These are phyloP conservation scores for Steinernema khuongi DNA, from an alignment of 1,140 invertebrate genomes.

Conservation along the genomic window DNA sequence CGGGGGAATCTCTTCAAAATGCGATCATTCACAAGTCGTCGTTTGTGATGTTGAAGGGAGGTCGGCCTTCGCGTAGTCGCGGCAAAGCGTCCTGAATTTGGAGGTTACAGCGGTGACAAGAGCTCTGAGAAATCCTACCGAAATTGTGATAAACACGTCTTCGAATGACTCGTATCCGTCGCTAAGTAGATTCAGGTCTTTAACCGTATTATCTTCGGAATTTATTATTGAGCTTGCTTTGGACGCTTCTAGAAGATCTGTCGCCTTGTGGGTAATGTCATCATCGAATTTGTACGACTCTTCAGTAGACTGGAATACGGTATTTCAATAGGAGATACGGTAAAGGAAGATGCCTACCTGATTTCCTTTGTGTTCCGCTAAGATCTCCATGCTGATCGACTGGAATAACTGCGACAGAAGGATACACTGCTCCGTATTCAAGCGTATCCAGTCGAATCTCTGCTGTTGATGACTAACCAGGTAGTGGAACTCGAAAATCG, in stretches of 20 bases:
- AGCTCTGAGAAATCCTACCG: slow-evolving; percentile 12
- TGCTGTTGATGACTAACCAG: slow-evolving; percentile 29
- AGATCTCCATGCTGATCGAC: slow-evolving; percentile 31
- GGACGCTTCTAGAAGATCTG: slow-evolving; percentile 13
- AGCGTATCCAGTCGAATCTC: slow-evolving; percentile 34
- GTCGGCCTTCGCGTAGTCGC: slow-evolving; percentile 11
- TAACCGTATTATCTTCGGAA: slow-evolving; percentile 11
- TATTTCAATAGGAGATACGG: background rate
- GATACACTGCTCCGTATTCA: slow-evolving; percentile 34
- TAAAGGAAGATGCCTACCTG: slow-evolving; percentile 10
- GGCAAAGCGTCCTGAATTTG: slow-evolving; percentile 24
- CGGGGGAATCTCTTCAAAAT: background rate
- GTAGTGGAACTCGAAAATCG: slow-evolving; percentile 37
- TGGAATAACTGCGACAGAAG: slow-evolving; percentile 34
- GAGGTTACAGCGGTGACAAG: background rate
- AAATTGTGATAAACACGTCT: slow-evolving; percentile 25
- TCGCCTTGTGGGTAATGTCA: slow-evolving; percentile 14
- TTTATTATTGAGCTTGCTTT: slow-evolving; percentile 16
- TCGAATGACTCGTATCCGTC: slow-evolving; percentile 19
- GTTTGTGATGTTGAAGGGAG: slow-evolving; percentile 23
- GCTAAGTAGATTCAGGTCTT: slow-evolving; percentile 5
- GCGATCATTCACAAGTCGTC: slow-evolving; percentile 18
- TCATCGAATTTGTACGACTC: slow-evolving; percentile 18
- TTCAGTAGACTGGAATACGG: background rate
- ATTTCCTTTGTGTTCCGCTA: slow-evolving; percentile 29